Percentiles rank a stretch among this genome's conserved stretches.
Evolutionary conservation across 2,888 invertebrate species (phyloP).

Genomic region (Drosophila pegasa): DNA sequence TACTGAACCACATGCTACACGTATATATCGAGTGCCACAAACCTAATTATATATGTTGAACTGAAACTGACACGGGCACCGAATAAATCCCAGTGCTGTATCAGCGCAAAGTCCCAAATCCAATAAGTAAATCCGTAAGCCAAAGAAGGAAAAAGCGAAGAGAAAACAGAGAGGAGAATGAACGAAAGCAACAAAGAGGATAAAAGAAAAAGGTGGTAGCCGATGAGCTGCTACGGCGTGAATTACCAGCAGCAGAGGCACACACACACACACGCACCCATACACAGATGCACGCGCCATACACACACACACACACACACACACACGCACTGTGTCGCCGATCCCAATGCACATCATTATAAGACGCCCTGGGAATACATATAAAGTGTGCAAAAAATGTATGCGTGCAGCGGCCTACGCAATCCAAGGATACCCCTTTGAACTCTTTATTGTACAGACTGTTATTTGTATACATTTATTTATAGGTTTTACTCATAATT

Average conservation of each 20-base stretch:
- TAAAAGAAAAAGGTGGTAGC: constrained; percentile 9
- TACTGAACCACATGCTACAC: constrained; percentile 13
- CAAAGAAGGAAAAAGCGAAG: constrained; percentile 26
- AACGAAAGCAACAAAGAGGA: not conserved
- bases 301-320: constrained; percentile 1
- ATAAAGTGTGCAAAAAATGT: constrained; percentile 39
- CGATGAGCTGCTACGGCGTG: constrained; percentile 43
- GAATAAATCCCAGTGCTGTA: constrained; percentile 70
- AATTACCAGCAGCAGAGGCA: constrained; percentile 20
- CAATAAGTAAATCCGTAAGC: constrained; percentile 72
- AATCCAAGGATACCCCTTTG: constrained; percentile 15
- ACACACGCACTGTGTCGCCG: constrained; percentile 7
- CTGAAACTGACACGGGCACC: constrained; percentile 38
- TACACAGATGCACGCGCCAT: constrained; percentile 5
- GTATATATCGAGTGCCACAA: constrained; percentile 51
- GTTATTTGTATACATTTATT: too few relatives aligned
- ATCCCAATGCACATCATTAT: constrained; percentile 57
- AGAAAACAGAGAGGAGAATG: constrained; percentile 9
- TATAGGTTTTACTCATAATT: too few relatives aligned
- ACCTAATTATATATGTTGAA: constrained; percentile 67
- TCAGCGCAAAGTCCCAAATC: constrained; percentile 79
- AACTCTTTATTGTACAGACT: too few relatives aligned
- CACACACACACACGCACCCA: not conserved
- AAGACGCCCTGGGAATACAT: constrained; percentile 65
- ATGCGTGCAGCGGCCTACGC: not conserved